Base-by-base conservation (phyloP, 2,113 vertebrate genomes). In the Ifrita kowaldi region DNA sequence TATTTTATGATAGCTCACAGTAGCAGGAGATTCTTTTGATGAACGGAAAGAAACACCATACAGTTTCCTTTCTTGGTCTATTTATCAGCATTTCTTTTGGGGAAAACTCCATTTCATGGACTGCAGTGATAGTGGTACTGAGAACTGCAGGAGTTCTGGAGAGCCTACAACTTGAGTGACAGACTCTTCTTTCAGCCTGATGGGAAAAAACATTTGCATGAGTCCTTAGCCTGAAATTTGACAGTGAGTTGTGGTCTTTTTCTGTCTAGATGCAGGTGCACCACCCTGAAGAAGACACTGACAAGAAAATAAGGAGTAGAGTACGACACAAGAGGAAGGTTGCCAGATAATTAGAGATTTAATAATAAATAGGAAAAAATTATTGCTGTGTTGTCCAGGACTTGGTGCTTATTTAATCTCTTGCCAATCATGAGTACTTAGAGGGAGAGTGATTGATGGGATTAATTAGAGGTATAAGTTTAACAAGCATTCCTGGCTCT, bases 401-500 rank as follows among this genome's bases (percentile, higher is more conserved):
- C 46, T 46, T 65, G 57, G 28, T 44, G 35, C 19, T 79, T 11
- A 7, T 73, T 69, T 87, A 46, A 87, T 65, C 62, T 88, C 42
- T 85, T 94, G 67, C 44, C 70, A 57, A 60, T 86, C 41, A 24
- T 2, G 8, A 67, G 11, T 94, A 67, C 32, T 55, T 90, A 68
- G 59, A 71, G 24, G 11, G 22, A 71, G 9, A 67, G 19, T 91
- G 82, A 87, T 77, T 94, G 85, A 95, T 81, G 41, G 22, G 52
- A 84, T 93, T 94, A 90, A 96, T 95, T 93, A 78, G 44, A 80
- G 18, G 35, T 90, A 12, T 75, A 77, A 70, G 75, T 92, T 96
- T 96, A 93, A 87, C 75, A 90, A 90, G 74, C 83, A 33, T 19
- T 92, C 16, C 50, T 77, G 60, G 30, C 46, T 83, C 42, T 70